Evolutionary conservation across 2,113 vertebrate species (phyloP).

Genomic region (Oncorhynchus mykiss): DNA sequence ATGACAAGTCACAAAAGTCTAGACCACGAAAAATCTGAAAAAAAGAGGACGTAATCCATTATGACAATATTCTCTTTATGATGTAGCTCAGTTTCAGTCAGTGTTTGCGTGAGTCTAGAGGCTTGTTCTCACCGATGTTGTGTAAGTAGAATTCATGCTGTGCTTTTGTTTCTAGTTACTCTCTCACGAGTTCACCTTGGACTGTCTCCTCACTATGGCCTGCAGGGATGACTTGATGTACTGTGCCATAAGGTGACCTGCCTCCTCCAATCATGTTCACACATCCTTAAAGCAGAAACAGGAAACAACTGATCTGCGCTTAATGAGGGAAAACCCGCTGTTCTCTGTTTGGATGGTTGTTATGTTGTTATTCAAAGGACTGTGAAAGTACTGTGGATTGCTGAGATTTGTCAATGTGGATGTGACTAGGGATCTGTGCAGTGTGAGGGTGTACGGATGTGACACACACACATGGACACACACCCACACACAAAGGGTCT

Average conservation of each 20-base stretch:
- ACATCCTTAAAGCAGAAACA: not conserved
- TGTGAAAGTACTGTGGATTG: not conserved
- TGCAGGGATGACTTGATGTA: slow-evolving; percentile 84
- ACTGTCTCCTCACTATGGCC: slow-evolving; percentile 74
- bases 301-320: not conserved
- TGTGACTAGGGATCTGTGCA: not conserved
- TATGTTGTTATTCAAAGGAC: not conserved
- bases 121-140: not conserved
- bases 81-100: too few species aligned
- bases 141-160: not conserved
- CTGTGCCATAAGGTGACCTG: slow-evolving; percentile 38
- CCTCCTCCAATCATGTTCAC: not conserved
- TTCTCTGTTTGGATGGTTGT: not conserved
- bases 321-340: not conserved
- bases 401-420: not conserved
- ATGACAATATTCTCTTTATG: too few species aligned
- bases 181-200: slow-evolving; percentile 80
- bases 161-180: slow-evolving; percentile 69
- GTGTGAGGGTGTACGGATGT: not conserved
- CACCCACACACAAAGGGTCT: not conserved
- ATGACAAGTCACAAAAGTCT: too few species aligned
- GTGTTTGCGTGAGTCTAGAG: too few species aligned
- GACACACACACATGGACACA: too few species aligned
- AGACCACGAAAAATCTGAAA: too few species aligned
- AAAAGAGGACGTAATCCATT: too few species aligned